Conservation (phyloP, 2,113 vertebrate species). For the Zapornia atra region DNA sequence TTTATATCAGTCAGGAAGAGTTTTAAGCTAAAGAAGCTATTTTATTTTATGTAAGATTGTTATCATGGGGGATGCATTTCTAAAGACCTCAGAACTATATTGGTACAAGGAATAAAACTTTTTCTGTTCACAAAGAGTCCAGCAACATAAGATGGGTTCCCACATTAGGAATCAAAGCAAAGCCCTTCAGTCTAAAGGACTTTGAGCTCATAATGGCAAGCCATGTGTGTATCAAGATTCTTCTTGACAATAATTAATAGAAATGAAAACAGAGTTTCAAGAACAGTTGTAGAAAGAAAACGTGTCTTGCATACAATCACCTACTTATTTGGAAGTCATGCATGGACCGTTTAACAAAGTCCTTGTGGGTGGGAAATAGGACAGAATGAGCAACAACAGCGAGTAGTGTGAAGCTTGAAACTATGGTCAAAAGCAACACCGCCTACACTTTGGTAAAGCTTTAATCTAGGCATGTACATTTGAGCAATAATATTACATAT, state of each 20-base stretch:
- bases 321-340: background rate
- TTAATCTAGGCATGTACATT: background rate
- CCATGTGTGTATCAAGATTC: background rate
- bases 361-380: background rate
- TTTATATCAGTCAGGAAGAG: background rate
- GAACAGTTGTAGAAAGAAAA: background rate
- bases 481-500: background rate
- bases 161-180: background rate
- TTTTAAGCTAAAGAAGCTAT: background rate
- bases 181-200: background rate
- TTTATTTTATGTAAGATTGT: background rate
- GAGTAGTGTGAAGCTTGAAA: background rate
- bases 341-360: background rate
- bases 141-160: background rate
- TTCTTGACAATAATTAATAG: background rate
- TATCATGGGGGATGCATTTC: background rate
- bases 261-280: background rate
- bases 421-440: background rate
- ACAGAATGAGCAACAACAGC: background rate
- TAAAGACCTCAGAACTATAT: background rate
- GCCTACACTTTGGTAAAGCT: background rate
- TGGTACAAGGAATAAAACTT: background rate
- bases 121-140: background rate
- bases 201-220: background rate
- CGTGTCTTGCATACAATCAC: background rate